phyloP scores from a whole-genome alignment of 2,797 vertebrate genomes.

The Remorina albescens region DNA sequence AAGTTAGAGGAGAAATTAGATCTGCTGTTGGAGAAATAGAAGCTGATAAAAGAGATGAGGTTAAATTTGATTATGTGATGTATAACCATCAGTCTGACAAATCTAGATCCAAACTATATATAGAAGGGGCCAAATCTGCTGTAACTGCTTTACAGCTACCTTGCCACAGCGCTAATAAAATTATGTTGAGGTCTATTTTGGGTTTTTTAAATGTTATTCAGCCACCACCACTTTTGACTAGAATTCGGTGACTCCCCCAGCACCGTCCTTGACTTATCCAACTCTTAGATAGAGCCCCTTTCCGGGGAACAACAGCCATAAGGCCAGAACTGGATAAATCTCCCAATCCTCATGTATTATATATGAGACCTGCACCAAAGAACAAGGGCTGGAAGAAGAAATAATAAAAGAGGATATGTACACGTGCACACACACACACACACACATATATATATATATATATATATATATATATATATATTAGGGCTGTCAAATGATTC shows the following conservation, averaged over 20 bases:
- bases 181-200: conserved; percentile 61
- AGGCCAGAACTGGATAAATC: conserved; percentile 71
- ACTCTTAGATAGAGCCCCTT: conserved; percentile 79
- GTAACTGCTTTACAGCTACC: conserved; percentile 45
- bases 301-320: conserved; percentile 75
- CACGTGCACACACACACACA: conserved; percentile 3
- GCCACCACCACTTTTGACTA: conserved; percentile 62
- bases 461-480: too few relatives aligned
- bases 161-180: conserved; percentile 33
- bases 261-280: conserved; percentile 71
- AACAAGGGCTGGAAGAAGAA: conserved; percentile 78
- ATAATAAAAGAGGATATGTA: conserved; percentile 49
- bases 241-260: conserved; percentile 68
- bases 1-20: conserved; percentile 21
- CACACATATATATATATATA: too few relatives aligned
- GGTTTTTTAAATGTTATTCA: conserved; percentile 67
- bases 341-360: conserved; percentile 82
- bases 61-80: conserved; percentile 16
- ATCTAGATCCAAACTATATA: conserved; percentile 23
- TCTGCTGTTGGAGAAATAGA: conserved; percentile 7
- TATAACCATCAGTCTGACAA: conserved; percentile 43
- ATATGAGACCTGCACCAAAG: conserved; percentile 82
- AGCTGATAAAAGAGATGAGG: conserved; percentile 9
- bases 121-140: conserved; percentile 30
- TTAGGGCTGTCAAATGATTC: too few relatives aligned